Base-by-base conservation (phyloP, 2,113 vertebrate genomes). In the Lanius collurio region DNA sequence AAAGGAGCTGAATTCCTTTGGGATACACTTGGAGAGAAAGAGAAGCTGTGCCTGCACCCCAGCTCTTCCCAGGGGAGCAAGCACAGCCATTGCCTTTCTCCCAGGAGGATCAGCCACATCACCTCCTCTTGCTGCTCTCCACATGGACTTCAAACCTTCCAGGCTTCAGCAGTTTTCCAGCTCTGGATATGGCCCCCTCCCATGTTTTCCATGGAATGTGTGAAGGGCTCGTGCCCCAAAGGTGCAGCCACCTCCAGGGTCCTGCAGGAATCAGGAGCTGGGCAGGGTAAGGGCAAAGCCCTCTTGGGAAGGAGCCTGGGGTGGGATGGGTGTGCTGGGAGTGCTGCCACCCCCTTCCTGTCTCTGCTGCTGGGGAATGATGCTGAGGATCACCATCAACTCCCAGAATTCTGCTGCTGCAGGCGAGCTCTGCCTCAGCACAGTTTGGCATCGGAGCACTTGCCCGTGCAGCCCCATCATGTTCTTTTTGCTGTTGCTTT, bases 121-220 rank as follows among this genome's bases (percentile, higher is more conserved):
- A 46, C 28, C 41, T 69, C 55, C 49, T 24, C 42, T 42, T 83
- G 55, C 44, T 73, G 46, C 44, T 89, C 44, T 30, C 28, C 10
- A 11, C 4, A 1, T 60, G 39, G 3, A 55, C 69, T 83, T 30
- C 41, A 64, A 64, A 81, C 11, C 23, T 59, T 49, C 47, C 52
- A 79, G 31, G 21, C 37, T 79, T 31, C 19, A 17, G 35, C 55
- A 18, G 21, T 15, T 85, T 82, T 18, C 39, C 39, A 46, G 35
- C 65, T 85, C 49, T 5, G 15, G 27, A 9, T 24, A 19, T 0
- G 0, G 7, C 7, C 11, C 33, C 26, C 21, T 52, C 6, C n/a
- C 53, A 14, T 0, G 0, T 62, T 67, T 67, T 16, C 47, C 52
- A 12, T 1, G 5, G 49, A 44, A 44, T 41, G 44, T 1, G 4